Evolutionary conservation across 2,113 vertebrate genomes (phyloP), one percentile per base, ranked within the genome.

Genomic region (Malurus elegans): DNA sequence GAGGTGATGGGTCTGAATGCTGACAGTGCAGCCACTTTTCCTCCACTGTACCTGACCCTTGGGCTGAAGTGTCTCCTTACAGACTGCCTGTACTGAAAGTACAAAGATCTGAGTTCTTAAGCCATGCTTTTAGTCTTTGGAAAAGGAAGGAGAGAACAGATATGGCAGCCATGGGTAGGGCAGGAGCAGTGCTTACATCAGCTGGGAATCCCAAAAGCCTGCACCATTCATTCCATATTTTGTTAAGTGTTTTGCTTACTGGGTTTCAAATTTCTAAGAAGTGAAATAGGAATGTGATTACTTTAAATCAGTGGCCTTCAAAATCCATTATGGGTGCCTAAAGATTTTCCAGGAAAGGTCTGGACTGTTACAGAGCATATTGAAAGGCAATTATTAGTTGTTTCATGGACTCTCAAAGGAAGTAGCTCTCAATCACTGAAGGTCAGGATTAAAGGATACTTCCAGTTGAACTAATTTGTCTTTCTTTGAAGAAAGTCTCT

Each of bases 191-290:
- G 57, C 44, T 81, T 45, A 18, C 2, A 0, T 71, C 53, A 60
- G 16, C 48, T 40, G 66, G 15, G 44, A 74, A 14, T 67, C 45
- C 3, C 1, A 28, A 10, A n/a, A 57, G n/a, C 47, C 23, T 24
- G 15, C 45, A 26, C 38, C 4, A 5, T 25, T 21, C 15, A 10
- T 28, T 60, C 42, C 2, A 0, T 12, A 1, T 56, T 65, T 70
- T 47, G 9, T 61, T n/a, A 25, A 45, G 32, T 72, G 26, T n/a
- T 81, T 60, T 75, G 9, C 40, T 65, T 47, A 11, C 34, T 44
- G 36, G 16, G 14, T 34, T 69, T 72, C 50, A 69, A 0, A 73
- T 82, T 81, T 31, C 20, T 50, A 21, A 51, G 47, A 53, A 78
- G 28, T 60, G 54, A 79, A 89, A 47, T 25, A 67, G 57, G 60